Conservation (phyloP, 2,797 vertebrate species). For the Potorous gilbertii region DNA sequence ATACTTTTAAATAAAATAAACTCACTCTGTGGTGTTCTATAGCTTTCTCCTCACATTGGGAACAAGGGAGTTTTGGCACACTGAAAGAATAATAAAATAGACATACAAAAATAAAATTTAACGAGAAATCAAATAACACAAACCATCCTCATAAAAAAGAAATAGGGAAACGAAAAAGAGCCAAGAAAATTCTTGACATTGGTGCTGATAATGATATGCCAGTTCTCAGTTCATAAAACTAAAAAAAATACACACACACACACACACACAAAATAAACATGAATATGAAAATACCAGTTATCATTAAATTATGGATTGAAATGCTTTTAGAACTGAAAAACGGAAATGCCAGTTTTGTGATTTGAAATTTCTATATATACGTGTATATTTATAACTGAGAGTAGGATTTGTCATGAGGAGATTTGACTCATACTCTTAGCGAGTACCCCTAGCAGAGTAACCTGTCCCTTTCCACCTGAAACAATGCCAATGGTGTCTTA, state of each 20-base stretch:
- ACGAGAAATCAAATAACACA: conserved; percentile 77
- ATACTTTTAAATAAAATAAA: conserved; percentile 66
- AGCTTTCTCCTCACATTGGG: conserved; percentile 61
- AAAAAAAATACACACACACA: neutral
- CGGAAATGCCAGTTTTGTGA: neutral
- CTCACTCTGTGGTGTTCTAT: conserved; percentile 30
- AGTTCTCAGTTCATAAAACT: conserved; percentile 58
- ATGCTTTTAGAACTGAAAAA: neutral
- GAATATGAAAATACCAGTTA: neutral
- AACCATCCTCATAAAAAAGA: conserved; percentile 75
- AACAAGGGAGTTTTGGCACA: conserved; percentile 55
- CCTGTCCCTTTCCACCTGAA: neutral
- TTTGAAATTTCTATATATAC: neutral
- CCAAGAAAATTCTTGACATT: conserved; percentile 64
- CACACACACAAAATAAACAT: neutral
- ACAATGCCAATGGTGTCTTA: neutral
- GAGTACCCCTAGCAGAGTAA: neutral
- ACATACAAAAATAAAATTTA: conserved; percentile 76
- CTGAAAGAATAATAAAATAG: conserved; percentile 72
- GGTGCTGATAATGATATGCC: conserved; percentile 59
- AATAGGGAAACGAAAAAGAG: conserved; percentile 70
- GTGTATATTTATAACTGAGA: neutral
- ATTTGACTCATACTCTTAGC: neutral
- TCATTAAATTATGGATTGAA: neutral
- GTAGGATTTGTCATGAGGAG: neutral